Conservation (phyloP, 2,113 vertebrate genomes). For the Scatophagus argus region DNA sequence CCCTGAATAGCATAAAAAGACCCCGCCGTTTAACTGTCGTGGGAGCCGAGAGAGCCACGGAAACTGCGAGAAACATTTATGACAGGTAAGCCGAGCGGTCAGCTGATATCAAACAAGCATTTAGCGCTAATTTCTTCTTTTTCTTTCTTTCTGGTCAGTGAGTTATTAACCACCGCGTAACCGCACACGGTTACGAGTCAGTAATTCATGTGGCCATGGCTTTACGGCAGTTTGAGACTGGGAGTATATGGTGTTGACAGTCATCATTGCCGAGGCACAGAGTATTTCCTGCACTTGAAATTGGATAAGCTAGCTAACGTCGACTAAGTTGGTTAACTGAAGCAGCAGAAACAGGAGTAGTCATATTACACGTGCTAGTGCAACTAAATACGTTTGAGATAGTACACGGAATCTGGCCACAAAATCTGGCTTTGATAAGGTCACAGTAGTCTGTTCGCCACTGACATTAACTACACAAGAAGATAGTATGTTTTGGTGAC, state of each 20-base stretch:
- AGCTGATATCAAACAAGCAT: conserved; percentile 64
- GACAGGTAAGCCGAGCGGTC: conserved; percentile 78
- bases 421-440: background rate
- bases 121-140: too few species aligned
- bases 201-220: background rate
- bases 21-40: background rate
- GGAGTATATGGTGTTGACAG: background rate
- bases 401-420: background rate
- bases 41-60: conserved; percentile 2
- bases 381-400: background rate
- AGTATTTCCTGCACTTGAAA: conserved; percentile 1
- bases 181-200: background rate
- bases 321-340: background rate
- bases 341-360: background rate
- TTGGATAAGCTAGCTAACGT: conserved; percentile 40
- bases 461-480: background rate
- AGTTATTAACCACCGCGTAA: background rate
- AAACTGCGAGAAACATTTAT: conserved; percentile 59
- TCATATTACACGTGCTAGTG: too few species aligned
- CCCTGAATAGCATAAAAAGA: accelerated
- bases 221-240: background rate
- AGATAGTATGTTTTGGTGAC: background rate
- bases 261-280: background rate
- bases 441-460: background rate
- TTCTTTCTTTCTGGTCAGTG: conserved; percentile 9